Conservation (phyloP, 1,140 invertebrate species). For the Tribolium madens region DNA sequence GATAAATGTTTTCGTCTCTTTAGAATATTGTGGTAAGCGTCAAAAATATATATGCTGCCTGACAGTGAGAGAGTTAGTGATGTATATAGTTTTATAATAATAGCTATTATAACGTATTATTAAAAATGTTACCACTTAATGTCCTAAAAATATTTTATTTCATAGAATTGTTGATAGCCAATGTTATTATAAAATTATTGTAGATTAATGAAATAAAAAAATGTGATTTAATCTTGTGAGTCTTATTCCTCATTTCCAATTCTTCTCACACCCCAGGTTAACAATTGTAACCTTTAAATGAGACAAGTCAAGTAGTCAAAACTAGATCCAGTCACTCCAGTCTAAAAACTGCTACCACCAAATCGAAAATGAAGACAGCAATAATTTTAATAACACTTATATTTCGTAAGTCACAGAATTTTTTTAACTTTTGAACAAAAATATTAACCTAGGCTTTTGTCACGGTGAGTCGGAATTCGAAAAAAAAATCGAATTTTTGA, state of each 20-base stretch:
- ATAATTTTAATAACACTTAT: neutral
- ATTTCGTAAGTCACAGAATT: neutral
- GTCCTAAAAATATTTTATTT: slow-evolving; percentile 58
- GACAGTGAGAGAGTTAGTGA: slow-evolving; percentile 56
- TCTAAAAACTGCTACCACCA: neutral
- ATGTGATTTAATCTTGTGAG: slow-evolving; percentile 42
- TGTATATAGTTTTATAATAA: slow-evolving; percentile 63
- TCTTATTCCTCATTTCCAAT: neutral
- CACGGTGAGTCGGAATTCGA: too few species aligned
- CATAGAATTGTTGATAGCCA: slow-evolving; percentile 59
- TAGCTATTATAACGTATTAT: slow-evolving; percentile 53
- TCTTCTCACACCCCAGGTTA: neutral
- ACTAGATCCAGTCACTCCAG: neutral
- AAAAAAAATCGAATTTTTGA: too few species aligned
- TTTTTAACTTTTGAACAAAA: too few species aligned
- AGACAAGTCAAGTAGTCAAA: neutral
- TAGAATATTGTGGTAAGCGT: slow-evolving; percentile 49
- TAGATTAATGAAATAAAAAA: slow-evolving; percentile 49
- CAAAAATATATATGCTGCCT: slow-evolving; percentile 44
- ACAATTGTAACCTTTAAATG: neutral
- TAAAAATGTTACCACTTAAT: slow-evolving; percentile 57
- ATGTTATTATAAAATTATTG: slow-evolving; percentile 57
- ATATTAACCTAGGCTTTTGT: too few species aligned
- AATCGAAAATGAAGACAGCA: slow-evolving; percentile 10
- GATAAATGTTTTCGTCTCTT: slow-evolving; percentile 52